phyloP scores from a whole-genome alignment of 2,113 vertebrate species.

The Toxotes chatareus region DNA sequence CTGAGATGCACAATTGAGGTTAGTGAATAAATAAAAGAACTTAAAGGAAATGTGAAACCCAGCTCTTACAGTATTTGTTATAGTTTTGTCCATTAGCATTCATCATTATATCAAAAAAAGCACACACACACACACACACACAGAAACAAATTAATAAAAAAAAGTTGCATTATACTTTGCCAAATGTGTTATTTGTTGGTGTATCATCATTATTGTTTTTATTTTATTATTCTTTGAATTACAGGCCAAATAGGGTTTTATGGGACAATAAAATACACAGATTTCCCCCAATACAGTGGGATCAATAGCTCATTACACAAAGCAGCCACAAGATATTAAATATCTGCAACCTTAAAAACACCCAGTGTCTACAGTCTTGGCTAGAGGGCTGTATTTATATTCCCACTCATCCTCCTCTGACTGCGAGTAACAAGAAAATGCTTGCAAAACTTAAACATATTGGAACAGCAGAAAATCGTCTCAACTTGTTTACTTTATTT shows the following conservation, averaged over 20 bases:
- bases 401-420: neutral
- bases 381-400: neutral
- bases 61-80: neutral
- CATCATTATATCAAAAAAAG: neutral
- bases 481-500: neutral
- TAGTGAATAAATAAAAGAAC: neutral
- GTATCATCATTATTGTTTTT: neutral
- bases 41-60: neutral
- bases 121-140: no score
- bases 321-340: neutral
- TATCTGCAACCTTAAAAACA: neutral
- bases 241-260: no score
- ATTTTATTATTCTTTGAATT: neutral
- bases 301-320: neutral
- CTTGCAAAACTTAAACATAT: constrained; percentile 2
- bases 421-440: neutral
- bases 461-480: neutral
- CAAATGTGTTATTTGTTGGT: neutral
- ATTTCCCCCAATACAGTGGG: neutral
- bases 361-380: neutral
- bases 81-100: neutral
- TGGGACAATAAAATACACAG: neutral
- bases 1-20: neutral
- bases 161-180: neutral
- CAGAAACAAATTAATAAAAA: neutral